Base-by-base conservation (phyloP, 2,888 invertebrate genomes). In the Rhamphomyia laevipes region DNA sequence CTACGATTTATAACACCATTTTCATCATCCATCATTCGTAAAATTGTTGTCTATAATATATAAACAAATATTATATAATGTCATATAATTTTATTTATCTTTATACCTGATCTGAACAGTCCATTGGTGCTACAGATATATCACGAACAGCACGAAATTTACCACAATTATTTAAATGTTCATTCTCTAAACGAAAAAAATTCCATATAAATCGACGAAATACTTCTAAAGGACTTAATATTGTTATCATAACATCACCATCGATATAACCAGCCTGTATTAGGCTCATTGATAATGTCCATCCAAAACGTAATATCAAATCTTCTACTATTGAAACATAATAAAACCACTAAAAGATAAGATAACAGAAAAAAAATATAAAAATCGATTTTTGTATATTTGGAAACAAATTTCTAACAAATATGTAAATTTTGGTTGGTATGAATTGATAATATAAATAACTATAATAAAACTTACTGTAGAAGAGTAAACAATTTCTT, bases 161-260 rank as follows among this genome's bases (percentile, higher is more conserved):
- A 72, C 90, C 90, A 68, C 89, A 90, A 69, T 90, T 90, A 70
- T 91, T 90, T 51, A 91, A 71, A 66, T 91, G 90, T 64, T 90
- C 90, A 69, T 91, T 90, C 70, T 90, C 90, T 57, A 90, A 69
- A 2, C 90, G 87, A 73, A 90, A 88, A 64, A 85, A 90, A 66
- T 90, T 90, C 90, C 90, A 90, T 13, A 91, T 80, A 66, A 90
- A 91, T 46, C 86, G 71, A 52, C 78, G 74, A 64, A 83, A 81
- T 3, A 84, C 82, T 71, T 84, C 84, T 37, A 84, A 64, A 1
- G 81, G 80, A 48, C 82, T 74, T 33, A 82, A 61, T 53, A 84
- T 72, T 4, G 81, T 79, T 41, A 78, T 74, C 75, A 84, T 78
- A 45, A 83, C 72, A 61, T 85, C 85, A 23, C 73, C 71, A 57